Evolutionary conservation across 2,888 invertebrate species (phyloP).

Genomic region (Aelia acuminata): DNA sequence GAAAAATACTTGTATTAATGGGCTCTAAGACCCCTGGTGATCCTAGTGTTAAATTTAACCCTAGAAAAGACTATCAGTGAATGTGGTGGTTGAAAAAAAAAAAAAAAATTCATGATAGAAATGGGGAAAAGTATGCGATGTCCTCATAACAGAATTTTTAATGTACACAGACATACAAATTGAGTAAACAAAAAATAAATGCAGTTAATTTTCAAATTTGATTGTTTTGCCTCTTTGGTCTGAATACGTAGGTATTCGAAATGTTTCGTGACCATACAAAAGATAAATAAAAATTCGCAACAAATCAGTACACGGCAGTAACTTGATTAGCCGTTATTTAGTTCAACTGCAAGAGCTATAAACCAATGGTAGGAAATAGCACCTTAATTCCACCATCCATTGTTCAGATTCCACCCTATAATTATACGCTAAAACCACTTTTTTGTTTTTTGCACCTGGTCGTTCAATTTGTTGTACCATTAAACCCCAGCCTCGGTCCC

Average conservation of each 20-base stretch:
- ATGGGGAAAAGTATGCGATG: too few relatives aligned
- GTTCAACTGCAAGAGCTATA: neutral
- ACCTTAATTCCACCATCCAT: neutral
- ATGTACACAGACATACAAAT: too few relatives aligned
- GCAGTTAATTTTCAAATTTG: too few relatives aligned
- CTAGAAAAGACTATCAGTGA: too few relatives aligned
- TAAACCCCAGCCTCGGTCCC: neutral
- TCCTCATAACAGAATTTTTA: too few relatives aligned
- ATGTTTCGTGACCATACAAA: neutral
- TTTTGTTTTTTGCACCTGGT: conserved; percentile 24
- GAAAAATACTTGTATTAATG: too few relatives aligned
- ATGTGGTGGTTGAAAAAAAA: too few relatives aligned
- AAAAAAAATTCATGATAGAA: too few relatives aligned
- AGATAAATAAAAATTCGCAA: neutral
- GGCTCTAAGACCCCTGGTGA: too few relatives aligned
- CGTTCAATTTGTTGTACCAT: conserved; percentile 47
- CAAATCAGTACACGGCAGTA: neutral
- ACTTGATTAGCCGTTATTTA: neutral
- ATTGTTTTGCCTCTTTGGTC: neutral
- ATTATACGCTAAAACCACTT: conserved; percentile 8
- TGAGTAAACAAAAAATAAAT: too few relatives aligned
- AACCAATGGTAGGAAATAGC: neutral
- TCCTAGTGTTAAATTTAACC: too few relatives aligned
- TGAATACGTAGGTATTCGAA: neutral
- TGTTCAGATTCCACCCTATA: neutral